Evolutionary conservation across 2,113 vertebrate genomes (phyloP).

Genomic region (Indicator indicator): DNA sequence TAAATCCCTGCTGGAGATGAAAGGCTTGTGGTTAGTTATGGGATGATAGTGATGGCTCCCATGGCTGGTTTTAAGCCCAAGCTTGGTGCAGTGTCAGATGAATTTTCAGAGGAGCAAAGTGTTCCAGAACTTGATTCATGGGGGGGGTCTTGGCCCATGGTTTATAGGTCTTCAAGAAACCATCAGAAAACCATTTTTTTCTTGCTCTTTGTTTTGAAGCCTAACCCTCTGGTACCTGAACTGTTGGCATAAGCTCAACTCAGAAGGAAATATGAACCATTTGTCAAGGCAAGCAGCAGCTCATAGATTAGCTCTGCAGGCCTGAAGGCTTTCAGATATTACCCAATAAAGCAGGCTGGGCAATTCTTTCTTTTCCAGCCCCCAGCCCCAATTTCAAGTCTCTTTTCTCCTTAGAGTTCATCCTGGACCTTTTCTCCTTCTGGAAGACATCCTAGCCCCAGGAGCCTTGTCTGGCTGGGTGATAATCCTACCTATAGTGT

Average conservation of each 20-base stretch:
- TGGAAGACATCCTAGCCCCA: background rate
- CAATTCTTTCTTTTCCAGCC: background rate
- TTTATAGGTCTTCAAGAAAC: constrained; percentile 49
- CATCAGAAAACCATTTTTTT: background rate
- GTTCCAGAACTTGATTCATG: constrained; percentile 30
- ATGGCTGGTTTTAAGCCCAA: background rate
- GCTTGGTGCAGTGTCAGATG: background rate
- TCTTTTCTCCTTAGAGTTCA: background rate
- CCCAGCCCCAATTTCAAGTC: background rate
- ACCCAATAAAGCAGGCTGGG: constrained; percentile 14
- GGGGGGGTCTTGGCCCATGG: background rate
- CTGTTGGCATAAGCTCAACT: constrained; percentile 6
- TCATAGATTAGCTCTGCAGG: background rate
- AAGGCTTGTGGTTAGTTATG: background rate
- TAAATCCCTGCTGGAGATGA: constrained; percentile 1
- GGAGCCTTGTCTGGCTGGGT: background rate
- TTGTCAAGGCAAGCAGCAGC: constrained; percentile 27
- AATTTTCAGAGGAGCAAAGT: constrained; percentile 27
- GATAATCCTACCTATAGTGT: background rate
- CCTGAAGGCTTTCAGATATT: constrained; percentile 5
- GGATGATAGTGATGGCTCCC: background rate
- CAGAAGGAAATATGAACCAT: constrained; percentile 28
- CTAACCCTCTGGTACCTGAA: background rate
- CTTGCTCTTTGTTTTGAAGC: constrained; percentile 4
- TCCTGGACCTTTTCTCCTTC: background rate